phyloP scores from a whole-genome alignment of 2,113 vertebrate genomes.

The Perca fluviatilis region DNA sequence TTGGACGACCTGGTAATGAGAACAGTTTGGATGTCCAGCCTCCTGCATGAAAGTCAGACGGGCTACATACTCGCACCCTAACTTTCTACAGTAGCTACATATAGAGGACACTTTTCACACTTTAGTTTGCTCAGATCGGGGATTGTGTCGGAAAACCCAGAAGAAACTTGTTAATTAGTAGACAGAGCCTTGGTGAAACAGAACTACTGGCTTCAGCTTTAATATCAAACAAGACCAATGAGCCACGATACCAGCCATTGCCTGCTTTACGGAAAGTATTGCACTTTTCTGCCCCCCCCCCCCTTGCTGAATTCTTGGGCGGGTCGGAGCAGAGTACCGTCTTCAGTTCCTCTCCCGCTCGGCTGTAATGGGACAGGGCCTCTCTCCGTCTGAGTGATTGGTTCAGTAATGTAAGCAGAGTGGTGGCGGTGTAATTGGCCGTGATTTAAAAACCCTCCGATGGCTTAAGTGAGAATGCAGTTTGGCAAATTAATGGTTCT shows the following conservation, averaged over 20 bases:
- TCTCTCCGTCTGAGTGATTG: conserved; percentile 59
- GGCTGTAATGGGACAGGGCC: conserved; percentile 35
- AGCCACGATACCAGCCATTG: not conserved
- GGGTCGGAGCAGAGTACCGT: conserved; percentile 10
- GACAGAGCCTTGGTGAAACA: not conserved
- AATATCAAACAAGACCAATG: not conserved
- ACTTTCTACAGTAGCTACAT: too few relatives aligned
- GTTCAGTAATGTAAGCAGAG: conserved; percentile 67
- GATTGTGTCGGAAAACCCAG: not conserved
- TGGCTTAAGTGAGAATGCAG: conserved; percentile 68
- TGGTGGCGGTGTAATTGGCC: conserved; percentile 74
- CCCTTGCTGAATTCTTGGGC: not conserved
- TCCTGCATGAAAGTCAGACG: too few relatives aligned
- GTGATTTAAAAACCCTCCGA: conserved; percentile 78
- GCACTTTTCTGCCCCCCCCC: not conserved
- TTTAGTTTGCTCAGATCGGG: not conserved
- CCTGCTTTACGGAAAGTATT: not conserved
- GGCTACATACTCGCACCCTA: too few relatives aligned
- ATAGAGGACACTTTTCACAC: too few relatives aligned
- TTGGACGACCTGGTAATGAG: too few relatives aligned
- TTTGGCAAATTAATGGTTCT: conserved; percentile 72
- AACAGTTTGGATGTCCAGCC: too few relatives aligned
- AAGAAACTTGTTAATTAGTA: not conserved
- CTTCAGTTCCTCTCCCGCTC: not conserved
- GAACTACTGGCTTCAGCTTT: not conserved